Evolutionary conservation across 2,888 invertebrate species (phyloP), one percentile per base, ranked within the genome.

Genomic region (Pharmacophagus antenor): DNA sequence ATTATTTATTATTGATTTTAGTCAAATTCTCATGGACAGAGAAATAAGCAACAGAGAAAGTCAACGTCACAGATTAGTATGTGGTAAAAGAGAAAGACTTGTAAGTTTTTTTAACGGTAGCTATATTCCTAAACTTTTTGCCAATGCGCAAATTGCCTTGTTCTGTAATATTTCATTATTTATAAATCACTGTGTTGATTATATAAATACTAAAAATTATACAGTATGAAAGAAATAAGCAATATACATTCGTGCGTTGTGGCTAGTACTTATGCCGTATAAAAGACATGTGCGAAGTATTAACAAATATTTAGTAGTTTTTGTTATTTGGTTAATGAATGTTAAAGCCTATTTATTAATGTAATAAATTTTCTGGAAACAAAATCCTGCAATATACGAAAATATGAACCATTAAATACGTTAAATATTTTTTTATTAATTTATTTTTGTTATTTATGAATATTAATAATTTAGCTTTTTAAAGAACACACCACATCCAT

Each of bases 1-100:
- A 79, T 78, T 76, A 83, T 80, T 77, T 81, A 77, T 72, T 87
- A 87, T 88, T 86, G 88, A 88, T 88, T 88, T 85, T 81, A 76
- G 70, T 58, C 66, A 67, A 70, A 70, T 69, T 72, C 70, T 70
- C 68, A 63, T 64, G 62, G 62, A 31, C 51, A 46, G 51, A 51
- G 47, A 31, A 52, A 55, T 42, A 53, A 44, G 37, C 50, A 53
- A 64, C 61, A 61, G 58, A 52, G 37, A 17, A 37, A 52, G 31
- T 47, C 31, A 41, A 10, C 8, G 31, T 52, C 52, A 58, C 52
- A 58, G 58, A 58, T 27, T 23, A 47, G n/a, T n/a, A 17, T 17
- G 21, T 31, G 23, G 22, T 25, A 23, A 37, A 4, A 37, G n/a
- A 37, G 3, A 15, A 37, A 37, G n/a, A 4, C 37, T 15, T 1